phyloP scores from a whole-genome alignment of 1,140 invertebrate genomes.

The Drosophila funebris region DNA sequence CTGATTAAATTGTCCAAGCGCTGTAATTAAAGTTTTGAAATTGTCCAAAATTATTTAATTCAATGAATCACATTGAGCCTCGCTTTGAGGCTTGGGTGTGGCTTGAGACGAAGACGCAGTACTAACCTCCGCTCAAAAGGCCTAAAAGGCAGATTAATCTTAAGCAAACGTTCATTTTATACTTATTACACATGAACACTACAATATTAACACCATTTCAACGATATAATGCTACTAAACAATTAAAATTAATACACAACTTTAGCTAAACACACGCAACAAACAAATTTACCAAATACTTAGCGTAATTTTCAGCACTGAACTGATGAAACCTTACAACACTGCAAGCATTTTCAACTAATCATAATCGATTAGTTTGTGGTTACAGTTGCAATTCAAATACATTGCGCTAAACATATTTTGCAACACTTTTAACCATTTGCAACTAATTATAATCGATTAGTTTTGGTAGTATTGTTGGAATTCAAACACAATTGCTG shows the following conservation, averaged over 20 bases:
- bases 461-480: neutral
- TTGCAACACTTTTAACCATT: neutral
- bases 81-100: slow-evolving; percentile 61
- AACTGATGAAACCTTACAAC: neutral
- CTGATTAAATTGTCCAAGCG: slow-evolving; percentile 54
- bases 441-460: neutral
- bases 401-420: neutral
- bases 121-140: slow-evolving; percentile 48
- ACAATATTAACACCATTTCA: slow-evolving; percentile 45
- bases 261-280: slow-evolving; percentile 57
- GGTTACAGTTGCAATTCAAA: slow-evolving; percentile 20
- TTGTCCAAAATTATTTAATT: slow-evolving; percentile 14
- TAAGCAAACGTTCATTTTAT: slow-evolving; percentile 45
- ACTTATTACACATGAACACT: neutral
- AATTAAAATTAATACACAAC: slow-evolving; percentile 20
- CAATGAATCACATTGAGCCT: slow-evolving; percentile 62
- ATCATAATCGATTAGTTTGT: slow-evolving; percentile 8
- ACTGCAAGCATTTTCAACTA: slow-evolving; percentile 8
- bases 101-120: slow-evolving; percentile 28
- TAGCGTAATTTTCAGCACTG: slow-evolving; percentile 30
- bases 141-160: slow-evolving; percentile 45
- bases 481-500: slow-evolving; percentile 10
- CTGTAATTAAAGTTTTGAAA: slow-evolving; percentile 38
- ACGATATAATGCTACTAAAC: neutral
- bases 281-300: slow-evolving; percentile 53